phyloP scores from a whole-genome alignment of 2,113 vertebrate species.

The Acanthisitta chloris region DNA sequence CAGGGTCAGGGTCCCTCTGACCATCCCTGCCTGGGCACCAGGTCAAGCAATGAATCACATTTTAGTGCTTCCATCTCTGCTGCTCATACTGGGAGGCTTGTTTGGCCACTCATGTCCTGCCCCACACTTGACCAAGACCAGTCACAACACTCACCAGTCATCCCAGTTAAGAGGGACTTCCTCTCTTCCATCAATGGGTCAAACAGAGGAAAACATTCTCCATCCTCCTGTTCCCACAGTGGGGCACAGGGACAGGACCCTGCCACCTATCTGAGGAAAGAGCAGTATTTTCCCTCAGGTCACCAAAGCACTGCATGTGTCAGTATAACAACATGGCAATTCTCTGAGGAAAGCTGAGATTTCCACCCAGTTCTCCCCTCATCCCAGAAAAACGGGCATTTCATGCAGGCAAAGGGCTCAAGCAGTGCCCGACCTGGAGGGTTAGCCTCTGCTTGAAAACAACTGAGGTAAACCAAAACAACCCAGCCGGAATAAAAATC shows the following conservation, averaged over 20 bases:
- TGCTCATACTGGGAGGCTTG: fast-evolving
- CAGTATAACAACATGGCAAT: fast-evolving
- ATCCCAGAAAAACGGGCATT: not conserved
- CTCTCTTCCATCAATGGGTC: fast-evolving
- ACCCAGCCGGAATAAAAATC: not conserved
- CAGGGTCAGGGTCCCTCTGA: not conserved
- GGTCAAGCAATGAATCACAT: not conserved
- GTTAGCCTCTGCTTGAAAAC: not conserved
- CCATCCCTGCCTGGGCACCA: too few species aligned
- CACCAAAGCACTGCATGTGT: fast-evolving
- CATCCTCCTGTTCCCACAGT: fast-evolving
- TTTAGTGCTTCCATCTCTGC: not conserved
- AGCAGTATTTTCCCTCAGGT: fast-evolving
- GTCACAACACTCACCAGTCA: not conserved
- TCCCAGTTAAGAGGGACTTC: not conserved
- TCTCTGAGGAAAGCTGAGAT: not conserved
- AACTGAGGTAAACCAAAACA: not conserved
- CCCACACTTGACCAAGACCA: not conserved
- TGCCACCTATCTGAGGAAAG: not conserved
- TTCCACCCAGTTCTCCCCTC: not conserved
- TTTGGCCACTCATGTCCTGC: fast-evolving
- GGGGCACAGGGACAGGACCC: not conserved
- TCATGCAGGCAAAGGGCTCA: not conserved
- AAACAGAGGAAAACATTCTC: not conserved
- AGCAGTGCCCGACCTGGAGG: not conserved